These are phyloP conservation scores for Drosophila kohkoa DNA, from an alignment of 1,140 invertebrate species.

Conservation along the genomic window DNA sequence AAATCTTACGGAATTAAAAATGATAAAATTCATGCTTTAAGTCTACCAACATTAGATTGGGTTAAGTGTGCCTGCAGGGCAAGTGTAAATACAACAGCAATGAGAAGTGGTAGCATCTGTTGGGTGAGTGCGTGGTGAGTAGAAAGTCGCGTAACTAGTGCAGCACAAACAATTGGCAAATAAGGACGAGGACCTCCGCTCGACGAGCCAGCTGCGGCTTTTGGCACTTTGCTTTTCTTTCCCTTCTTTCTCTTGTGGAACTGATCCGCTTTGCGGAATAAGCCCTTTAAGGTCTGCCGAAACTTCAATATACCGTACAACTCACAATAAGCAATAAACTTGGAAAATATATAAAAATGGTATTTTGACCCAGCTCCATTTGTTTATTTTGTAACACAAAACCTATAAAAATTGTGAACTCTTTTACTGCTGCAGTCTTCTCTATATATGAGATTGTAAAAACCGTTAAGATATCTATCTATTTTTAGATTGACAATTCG, in stretches of 20 bases:
- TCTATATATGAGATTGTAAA: no score
- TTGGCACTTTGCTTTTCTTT: conserved; percentile 53
- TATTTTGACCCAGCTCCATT: not conserved
- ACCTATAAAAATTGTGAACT: no score
- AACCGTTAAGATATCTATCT: no score
- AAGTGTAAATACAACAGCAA: conserved; percentile 61
- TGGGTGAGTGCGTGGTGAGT: not conserved
- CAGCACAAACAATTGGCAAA: conserved; percentile 73
- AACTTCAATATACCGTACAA: conserved; percentile 22
- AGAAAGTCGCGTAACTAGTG: conserved; percentile 52
- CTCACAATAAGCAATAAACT: conserved; percentile 13
- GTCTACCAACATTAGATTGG: conserved; percentile 11
- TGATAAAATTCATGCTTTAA: no score
- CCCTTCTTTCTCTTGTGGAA: conserved; percentile 20
- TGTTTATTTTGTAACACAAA: no score
- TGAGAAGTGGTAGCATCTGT: conserved; percentile 44
- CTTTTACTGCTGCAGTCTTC: no score
- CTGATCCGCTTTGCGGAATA: not conserved
- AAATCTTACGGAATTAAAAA: no score
- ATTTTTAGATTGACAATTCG: no score
- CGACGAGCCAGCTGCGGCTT: conserved; percentile 54
- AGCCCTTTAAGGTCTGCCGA: no score
- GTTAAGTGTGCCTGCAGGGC: conserved; percentile 2
- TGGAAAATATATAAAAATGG: not conserved
- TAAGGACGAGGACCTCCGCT: conserved; percentile 65